Percentiles rank a stretch among this genome's conserved stretches.
phyloP scores from a whole-genome alignment of 2,797 vertebrate genomes.

The Cottoperca gobio region DNA sequence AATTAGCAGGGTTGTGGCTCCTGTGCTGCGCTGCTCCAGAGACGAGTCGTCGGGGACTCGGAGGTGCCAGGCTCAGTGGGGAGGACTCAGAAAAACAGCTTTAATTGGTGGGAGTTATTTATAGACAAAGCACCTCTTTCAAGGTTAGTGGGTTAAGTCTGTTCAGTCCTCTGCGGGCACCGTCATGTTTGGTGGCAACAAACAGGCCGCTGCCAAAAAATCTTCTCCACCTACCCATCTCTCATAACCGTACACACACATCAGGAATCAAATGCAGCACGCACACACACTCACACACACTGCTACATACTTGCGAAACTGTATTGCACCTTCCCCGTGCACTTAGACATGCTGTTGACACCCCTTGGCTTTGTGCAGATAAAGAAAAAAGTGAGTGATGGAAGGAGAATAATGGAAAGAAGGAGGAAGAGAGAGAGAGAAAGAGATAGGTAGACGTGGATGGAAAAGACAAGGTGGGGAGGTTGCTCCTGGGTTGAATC shows the following conservation, averaged over 20 bases:
- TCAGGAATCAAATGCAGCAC: constrained; percentile 22
- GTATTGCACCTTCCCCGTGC: constrained; percentile 40
- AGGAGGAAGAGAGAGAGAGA: constrained; percentile 28
- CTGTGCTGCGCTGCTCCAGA: constrained; percentile 68
- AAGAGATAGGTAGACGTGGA: constrained; percentile 45
- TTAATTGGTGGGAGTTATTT: constrained; percentile 86
- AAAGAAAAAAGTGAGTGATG: constrained; percentile 39
- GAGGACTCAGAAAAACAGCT: constrained; percentile 84
- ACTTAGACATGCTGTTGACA: constrained; percentile 64
- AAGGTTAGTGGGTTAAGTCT: constrained; percentile 85
- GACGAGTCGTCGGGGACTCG: constrained; percentile 75
- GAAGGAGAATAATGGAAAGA: constrained; percentile 54
- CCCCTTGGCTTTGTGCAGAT: constrained; percentile 45
- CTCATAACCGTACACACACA: constrained; percentile 37
- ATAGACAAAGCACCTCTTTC: constrained; percentile 81
- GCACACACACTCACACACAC: constrained; percentile 27
- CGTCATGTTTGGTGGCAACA: constrained; percentile 69
- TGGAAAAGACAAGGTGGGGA: constrained; percentile 70
- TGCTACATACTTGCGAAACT: constrained; percentile 23
- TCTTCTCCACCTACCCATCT: constrained; percentile 35
- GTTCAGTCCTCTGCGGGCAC: constrained; percentile 73
- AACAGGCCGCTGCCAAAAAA: constrained; percentile 68
- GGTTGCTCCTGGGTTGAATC: constrained; percentile 79
- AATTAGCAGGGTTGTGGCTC: constrained; percentile 83
- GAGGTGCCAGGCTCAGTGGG: constrained; percentile 76